phyloP scores from a whole-genome alignment of 2,888 invertebrate species.

The Campaea margaritaria region DNA sequence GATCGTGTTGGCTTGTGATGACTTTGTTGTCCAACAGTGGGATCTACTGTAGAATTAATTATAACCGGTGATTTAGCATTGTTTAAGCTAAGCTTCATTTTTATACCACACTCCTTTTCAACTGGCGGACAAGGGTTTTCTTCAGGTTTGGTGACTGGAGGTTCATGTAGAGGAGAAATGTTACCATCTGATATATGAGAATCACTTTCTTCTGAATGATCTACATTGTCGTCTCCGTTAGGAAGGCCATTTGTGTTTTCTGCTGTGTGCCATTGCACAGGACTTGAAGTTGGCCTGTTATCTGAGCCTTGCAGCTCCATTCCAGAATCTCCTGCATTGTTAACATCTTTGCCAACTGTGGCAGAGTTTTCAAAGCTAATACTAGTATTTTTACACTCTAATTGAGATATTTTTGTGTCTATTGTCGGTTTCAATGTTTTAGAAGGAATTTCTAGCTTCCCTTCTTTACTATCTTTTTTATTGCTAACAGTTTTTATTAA shows the following conservation, averaged over 20 bases:
- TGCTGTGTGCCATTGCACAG: slow-evolving; percentile 49
- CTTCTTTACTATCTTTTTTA: slow-evolving; percentile 62
- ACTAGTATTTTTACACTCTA: slow-evolving; percentile 64
- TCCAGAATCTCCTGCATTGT: slow-evolving; percentile 61
- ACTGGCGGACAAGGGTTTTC: slow-evolving; percentile 49
- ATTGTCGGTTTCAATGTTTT: slow-evolving; percentile 53
- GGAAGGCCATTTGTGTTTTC: slow-evolving; percentile 48
- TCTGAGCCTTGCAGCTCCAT: slow-evolving; percentile 62
- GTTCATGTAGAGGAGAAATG: slow-evolving; percentile 48
- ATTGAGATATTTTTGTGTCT: slow-evolving; percentile 55
- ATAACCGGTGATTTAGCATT: slow-evolving; percentile 81
- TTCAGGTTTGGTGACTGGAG: slow-evolving; percentile 49
- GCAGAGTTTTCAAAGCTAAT: slow-evolving; percentile 60
- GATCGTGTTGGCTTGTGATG: slow-evolving; percentile 68
- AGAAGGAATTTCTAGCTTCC: slow-evolving; percentile 58
- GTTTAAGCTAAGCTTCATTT: slow-evolving; percentile 78
- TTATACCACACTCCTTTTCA: slow-evolving; percentile 73
- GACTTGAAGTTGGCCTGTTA: slow-evolving; percentile 55
- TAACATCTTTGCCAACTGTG: slow-evolving; percentile 62
- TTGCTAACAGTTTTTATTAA: slow-evolving; percentile 56
- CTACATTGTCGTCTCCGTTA: slow-evolving; percentile 72
- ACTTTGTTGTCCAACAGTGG: slow-evolving; percentile 71
- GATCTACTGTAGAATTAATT: slow-evolving; percentile 82
- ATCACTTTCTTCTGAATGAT: slow-evolving; percentile 71
- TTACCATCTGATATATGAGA: slow-evolving; percentile 61